phyloP scores from a whole-genome alignment of 2,113 vertebrate species.

The Lagopus leucura region DNA sequence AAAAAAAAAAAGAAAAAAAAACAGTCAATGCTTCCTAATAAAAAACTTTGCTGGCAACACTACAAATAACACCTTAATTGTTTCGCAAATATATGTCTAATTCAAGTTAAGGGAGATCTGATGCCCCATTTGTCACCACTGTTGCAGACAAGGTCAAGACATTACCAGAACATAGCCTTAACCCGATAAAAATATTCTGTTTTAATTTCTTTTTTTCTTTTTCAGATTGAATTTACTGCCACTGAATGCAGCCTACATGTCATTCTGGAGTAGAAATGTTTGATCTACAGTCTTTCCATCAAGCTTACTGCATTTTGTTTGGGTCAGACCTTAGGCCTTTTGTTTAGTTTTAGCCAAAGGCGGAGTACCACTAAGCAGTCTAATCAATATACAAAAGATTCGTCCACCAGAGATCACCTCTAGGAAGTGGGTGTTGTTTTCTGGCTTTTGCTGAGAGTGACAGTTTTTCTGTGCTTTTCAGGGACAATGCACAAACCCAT shows the following conservation, averaged over 20 bases:
- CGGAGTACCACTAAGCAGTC: neutral
- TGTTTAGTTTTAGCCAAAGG: rapidly evolving
- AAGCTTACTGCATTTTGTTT: neutral
- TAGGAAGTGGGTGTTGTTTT: neutral
- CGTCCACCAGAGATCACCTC: neutral
- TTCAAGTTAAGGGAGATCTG: neutral
- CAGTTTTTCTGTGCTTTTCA: neutral
- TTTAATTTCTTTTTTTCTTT: neutral
- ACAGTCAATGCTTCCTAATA: neutral
- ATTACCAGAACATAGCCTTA: neutral
- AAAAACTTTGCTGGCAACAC: neutral
- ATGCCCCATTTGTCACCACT: neutral
- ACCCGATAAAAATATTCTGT: neutral
- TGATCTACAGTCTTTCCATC: neutral
- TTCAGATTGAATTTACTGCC: neutral
- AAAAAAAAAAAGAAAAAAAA: no score
- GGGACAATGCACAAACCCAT: neutral
- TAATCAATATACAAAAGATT: neutral
- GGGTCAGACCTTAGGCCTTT: neutral
- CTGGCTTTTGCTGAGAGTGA: neutral
- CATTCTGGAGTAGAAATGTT: neutral
- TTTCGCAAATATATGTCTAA: neutral
- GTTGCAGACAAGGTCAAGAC: neutral
- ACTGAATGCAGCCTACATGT: neutral
- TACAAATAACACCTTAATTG: neutral